phyloP scores from a whole-genome alignment of 1,140 invertebrate species.

The Sycophila sp. region DNA sequence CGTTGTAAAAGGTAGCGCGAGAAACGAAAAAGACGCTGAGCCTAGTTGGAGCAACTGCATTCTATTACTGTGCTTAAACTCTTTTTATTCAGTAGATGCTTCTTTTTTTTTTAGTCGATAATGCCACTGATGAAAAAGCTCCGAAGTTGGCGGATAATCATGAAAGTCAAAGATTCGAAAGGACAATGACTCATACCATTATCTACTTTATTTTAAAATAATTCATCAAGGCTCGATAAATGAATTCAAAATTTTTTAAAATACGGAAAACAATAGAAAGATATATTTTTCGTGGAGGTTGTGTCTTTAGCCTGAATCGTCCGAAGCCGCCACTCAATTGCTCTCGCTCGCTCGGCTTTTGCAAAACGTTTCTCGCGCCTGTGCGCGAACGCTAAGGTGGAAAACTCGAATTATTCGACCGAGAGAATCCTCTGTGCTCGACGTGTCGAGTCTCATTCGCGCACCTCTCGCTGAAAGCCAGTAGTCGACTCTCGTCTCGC shows the following conservation, averaged over 20 bases:
- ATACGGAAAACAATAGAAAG: too few species aligned
- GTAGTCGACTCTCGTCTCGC: not conserved
- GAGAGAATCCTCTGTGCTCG: conserved; percentile 25
- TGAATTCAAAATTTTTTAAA: too few species aligned
- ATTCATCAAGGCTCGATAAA: too few species aligned
- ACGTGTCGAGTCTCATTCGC: conserved; percentile 19
- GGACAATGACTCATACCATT: too few species aligned
- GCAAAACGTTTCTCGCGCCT: conserved; percentile 2
- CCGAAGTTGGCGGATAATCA: too few species aligned
- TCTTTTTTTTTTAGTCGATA: conserved; percentile 39
- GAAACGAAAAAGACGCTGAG: not conserved
- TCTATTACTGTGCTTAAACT: conserved; percentile 47
- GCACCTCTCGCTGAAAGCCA: conserved; percentile 14
- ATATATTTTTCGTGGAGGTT: too few species aligned
- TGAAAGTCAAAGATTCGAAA: too few species aligned
- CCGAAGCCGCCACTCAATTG: conserved; percentile 38
- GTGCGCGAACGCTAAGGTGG: not conserved
- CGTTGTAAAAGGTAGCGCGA: not conserved
- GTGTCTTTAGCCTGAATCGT: conserved; percentile 43
- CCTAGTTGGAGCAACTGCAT: too few species aligned
- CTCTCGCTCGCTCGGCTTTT: not conserved
- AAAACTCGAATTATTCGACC: conserved; percentile 22
- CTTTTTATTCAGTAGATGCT: conserved; percentile 45
- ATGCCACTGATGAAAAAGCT: too few species aligned
- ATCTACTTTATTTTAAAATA: too few species aligned